Conservation (phyloP, 2,113 vertebrate genomes). For the Picathartes gymnocephalus region DNA sequence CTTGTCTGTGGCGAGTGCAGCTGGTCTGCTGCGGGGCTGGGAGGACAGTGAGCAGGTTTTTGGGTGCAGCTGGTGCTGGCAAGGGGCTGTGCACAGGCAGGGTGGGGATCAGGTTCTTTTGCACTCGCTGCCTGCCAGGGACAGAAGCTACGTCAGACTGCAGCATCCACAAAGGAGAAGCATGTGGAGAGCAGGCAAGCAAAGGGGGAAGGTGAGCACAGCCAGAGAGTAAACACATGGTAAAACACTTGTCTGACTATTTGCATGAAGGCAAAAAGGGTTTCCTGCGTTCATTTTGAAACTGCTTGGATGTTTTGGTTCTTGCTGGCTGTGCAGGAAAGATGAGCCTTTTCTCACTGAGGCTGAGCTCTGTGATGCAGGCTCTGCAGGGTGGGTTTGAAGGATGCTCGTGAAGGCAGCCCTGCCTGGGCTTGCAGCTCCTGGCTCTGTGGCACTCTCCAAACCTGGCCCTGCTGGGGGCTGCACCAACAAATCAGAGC, state of each 20-base stretch:
- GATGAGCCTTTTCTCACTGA: background rate
- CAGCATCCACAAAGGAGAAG: background rate
- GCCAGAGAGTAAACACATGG: background rate
- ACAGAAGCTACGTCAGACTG: background rate
- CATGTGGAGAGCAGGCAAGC: background rate
- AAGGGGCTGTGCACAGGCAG: background rate
- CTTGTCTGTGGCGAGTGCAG: background rate
- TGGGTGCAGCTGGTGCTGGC: background rate
- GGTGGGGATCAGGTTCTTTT: background rate
- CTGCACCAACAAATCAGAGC: background rate
- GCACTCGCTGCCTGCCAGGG: accelerated
- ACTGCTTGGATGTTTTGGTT: background rate
- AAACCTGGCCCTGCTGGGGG: accelerated
- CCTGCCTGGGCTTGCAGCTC: background rate
- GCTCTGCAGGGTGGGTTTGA: background rate
- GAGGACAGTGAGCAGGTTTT: background rate
- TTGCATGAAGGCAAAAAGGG: background rate
- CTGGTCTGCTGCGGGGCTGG: background rate
- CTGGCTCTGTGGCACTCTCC: no score
- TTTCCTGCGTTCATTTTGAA: background rate
- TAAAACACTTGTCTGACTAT: background rate
- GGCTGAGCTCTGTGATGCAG: background rate
- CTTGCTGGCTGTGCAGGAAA: background rate
- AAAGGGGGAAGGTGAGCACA: background rate
- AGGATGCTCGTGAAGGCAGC: background rate